A percentile compares a stretch with the other conserved stretches of the same genome.
Evolutionary conservation across 2,797 vertebrate genomes (phyloP).

Genomic region (Danio jaintianensis): DNA sequence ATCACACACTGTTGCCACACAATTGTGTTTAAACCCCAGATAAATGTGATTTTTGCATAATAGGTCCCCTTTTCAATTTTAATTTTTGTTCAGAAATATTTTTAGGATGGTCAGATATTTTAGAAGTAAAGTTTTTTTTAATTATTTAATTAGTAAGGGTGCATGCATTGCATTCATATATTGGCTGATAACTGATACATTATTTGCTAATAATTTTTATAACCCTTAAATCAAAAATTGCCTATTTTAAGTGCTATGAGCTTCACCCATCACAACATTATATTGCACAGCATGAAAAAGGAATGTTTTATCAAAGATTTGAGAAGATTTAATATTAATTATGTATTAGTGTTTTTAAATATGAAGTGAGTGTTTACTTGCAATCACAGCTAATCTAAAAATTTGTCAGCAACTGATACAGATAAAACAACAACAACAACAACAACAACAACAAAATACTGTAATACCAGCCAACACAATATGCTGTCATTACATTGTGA

Average conservation of each 20-base stretch:
- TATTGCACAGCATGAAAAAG: neutral
- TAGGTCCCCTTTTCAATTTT: neutral
- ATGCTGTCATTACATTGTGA: too few species aligned
- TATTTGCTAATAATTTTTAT: neutral
- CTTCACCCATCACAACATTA: neutral
- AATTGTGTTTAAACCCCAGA: too few species aligned
- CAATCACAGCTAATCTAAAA: neutral
- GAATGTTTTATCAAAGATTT: neutral
- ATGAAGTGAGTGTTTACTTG: neutral
- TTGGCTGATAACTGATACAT: neutral
- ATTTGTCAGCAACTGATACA: neutral
- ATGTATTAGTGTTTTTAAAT: neutral
- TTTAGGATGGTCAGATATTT: neutral
- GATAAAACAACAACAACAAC: neutral
- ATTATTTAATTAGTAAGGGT: neutral
- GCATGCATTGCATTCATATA: neutral
- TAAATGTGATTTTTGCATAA: too few species aligned
- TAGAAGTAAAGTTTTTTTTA: neutral
- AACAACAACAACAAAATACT: neutral
- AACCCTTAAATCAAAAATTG: neutral
- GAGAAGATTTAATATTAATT: neutral
- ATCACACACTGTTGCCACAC: too few species aligned
- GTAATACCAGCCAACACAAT: neutral
- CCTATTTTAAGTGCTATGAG: neutral
- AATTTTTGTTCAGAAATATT: neutral